A percentile compares a stretch with the other conserved stretches of the same genome.
These are phyloP conservation scores for Montipora capitata DNA, from an alignment of 92 coral and sea anemone genomes.

Conservation along the genomic window DNA sequence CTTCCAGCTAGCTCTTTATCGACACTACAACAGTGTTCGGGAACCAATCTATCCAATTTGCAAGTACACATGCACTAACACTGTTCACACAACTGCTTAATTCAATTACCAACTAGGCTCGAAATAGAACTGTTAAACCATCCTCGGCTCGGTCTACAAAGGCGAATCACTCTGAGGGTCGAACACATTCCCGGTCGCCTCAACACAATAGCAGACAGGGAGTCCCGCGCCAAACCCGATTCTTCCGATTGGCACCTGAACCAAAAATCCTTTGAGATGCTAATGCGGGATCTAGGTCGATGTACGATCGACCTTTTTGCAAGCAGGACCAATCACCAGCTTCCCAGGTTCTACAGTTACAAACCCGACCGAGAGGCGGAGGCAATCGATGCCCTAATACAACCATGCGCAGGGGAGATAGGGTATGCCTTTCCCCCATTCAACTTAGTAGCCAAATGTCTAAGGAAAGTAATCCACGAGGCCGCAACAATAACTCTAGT, in stretches of 20 bases:
- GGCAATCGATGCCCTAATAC: constrained; percentile 36
- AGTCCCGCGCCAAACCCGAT: constrained; percentile 41
- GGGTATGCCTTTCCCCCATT: constrained; percentile 56
- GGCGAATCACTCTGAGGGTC: constrained; percentile 22
- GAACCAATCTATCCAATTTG: too few species aligned
- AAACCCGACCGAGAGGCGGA: constrained; percentile 53
- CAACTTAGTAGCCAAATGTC: constrained; percentile 34
- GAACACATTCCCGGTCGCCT: constrained; percentile 33
- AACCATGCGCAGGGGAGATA: constrained; percentile 44
- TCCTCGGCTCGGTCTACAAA: too few species aligned
- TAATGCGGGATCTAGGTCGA: constrained; percentile 39
- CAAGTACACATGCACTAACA: too few species aligned
- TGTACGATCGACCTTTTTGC: constrained; percentile 53
- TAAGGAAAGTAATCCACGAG: constrained; percentile 33
- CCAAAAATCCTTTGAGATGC: constrained; percentile 12
- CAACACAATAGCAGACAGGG: constrained; percentile 30
- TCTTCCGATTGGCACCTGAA: constrained; percentile 57
- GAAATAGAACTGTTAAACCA: too few species aligned
- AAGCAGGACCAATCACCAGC: constrained; percentile 46
- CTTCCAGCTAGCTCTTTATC: too few species aligned
- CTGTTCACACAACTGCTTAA: too few species aligned
- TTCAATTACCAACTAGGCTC: too few species aligned
- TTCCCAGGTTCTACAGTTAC: constrained; percentile 51
- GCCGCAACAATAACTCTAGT: constrained; percentile 31
- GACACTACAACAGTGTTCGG: too few species aligned